These are phyloP conservation scores for Drosophila fungiperda DNA, from an alignment of 2,888 invertebrate genomes.

Conservation along the genomic window DNA sequence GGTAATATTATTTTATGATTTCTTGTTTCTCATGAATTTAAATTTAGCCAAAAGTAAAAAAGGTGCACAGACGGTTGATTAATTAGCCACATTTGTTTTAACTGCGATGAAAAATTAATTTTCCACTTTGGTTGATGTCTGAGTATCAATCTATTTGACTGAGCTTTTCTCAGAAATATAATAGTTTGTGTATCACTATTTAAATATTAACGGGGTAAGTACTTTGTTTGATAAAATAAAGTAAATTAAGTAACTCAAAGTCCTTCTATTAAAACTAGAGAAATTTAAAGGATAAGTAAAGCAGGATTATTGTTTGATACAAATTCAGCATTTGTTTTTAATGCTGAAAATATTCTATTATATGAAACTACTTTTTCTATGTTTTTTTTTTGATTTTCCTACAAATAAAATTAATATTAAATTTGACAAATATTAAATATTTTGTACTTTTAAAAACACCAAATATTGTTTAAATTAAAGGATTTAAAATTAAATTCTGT, in stretches of 20 bases:
- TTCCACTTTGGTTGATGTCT: background rate
- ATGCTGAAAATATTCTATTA: background rate
- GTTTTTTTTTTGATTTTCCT: background rate
- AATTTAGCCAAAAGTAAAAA: conserved; percentile 23
- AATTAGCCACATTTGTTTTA: conserved; percentile 41
- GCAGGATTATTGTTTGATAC: background rate
- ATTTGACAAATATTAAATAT: background rate
- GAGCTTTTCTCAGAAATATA: conserved; percentile 1
- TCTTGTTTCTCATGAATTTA: conserved; percentile 28
- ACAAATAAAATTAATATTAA: background rate
- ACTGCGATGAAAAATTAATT: conserved; percentile 17
- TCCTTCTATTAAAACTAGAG: background rate
- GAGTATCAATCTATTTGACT: conserved; percentile 33
- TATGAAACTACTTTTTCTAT: background rate
- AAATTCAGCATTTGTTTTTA: background rate
- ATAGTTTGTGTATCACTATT: background rate
- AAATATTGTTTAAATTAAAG: background rate
- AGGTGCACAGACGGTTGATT: conserved; percentile 31
- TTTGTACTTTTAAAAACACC: background rate
- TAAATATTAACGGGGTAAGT: conserved; percentile 10
- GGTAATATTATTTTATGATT: background rate
- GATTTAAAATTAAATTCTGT: background rate
- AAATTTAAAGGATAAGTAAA: background rate
- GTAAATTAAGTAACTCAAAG: background rate
- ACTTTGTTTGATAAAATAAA: background rate